These are phyloP conservation scores for Lutjanus campechanus DNA, from an alignment of 2,797 vertebrate species.

Conservation along the genomic window DNA sequence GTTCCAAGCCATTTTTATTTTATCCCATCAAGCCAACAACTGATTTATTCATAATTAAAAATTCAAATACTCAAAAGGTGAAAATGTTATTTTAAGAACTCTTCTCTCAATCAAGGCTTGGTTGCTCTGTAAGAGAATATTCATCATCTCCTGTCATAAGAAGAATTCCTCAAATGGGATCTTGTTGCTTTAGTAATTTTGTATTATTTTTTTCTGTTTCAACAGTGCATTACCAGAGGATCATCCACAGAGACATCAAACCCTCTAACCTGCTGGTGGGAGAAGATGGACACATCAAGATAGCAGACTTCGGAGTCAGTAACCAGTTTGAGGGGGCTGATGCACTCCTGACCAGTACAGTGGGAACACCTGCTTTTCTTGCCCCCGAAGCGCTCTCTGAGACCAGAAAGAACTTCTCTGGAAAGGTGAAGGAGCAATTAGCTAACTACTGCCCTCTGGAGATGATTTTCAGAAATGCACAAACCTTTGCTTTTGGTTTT, in stretches of 20 bases:
- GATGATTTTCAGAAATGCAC: conserved; percentile 42
- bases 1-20: background rate
- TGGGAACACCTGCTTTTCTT: conserved; percentile 97
- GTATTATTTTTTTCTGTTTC: background rate
- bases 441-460: conserved; percentile 49
- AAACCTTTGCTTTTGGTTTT: background rate
- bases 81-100: conserved; percentile 8
- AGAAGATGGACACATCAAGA: conserved; percentile 96
- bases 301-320: conserved; percentile 97
- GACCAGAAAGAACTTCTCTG: conserved; percentile 97
- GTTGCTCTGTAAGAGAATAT: background rate
- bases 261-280: conserved; percentile 97
- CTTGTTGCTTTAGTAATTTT: background rate
- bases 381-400: conserved; percentile 96
- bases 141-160: background rate
- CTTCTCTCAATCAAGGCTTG: background rate
- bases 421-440: conserved; percentile 88
- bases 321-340: conserved; percentile 97
- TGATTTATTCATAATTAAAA: conserved; percentile 18
- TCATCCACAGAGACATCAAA: conserved; percentile 97
- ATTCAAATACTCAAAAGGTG: background rate
- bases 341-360: conserved; percentile 95
- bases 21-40: background rate
- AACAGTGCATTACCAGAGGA: conserved; percentile 98
- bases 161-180: background rate